Base-by-base conservation (phyloP, 2,797 vertebrate species). In the Halcyon badia region DNA sequence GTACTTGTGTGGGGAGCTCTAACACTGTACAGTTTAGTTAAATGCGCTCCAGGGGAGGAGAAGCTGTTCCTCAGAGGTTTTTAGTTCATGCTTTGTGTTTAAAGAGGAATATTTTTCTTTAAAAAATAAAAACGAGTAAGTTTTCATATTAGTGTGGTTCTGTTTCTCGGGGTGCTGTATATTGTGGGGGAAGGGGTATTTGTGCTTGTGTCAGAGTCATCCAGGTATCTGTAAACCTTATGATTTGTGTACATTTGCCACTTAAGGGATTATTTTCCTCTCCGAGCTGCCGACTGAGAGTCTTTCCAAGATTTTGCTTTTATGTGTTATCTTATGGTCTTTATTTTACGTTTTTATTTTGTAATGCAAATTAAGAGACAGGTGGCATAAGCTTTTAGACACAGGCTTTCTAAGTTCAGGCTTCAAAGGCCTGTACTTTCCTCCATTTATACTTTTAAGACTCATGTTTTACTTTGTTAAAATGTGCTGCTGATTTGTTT, bases 91-190 rank as follows among this genome's bases (percentile, higher is more conserved):
- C 92, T 95, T 87, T 95, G 90, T 95, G 95, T 96, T 96, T 58
- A 89, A 97, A 96, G 90, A 97, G 87, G 87, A 97, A 88, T 97
- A 97, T 97, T 97, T 97, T 97, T 97, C 95, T 95, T 97, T 97
- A 97, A 94, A 95, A 96, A 97, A 97, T 95, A 95, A 97, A 96
- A 93, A 41, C 8, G 0, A 52, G 4, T 76, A 77, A 64, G 57
- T 94, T 92, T 90, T 95, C 83, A 84, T 44, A 52, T 22, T 20
- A 20, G 65, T 60, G 68, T 89, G 89, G 28, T 81, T 76, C 61
- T 65, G 1, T 81, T 84, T 81, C 35, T 76, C 58, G 69, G 35
- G 42, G 30, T 79, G 11, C 18, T 68, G 48, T 54, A 3, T 35
- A 10, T 31, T 31, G 6, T 15, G 1, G 0, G 25, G n/a, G 57